Conservation (phyloP, 2,888 invertebrate species). For the Drosophila meridiana region DNA sequence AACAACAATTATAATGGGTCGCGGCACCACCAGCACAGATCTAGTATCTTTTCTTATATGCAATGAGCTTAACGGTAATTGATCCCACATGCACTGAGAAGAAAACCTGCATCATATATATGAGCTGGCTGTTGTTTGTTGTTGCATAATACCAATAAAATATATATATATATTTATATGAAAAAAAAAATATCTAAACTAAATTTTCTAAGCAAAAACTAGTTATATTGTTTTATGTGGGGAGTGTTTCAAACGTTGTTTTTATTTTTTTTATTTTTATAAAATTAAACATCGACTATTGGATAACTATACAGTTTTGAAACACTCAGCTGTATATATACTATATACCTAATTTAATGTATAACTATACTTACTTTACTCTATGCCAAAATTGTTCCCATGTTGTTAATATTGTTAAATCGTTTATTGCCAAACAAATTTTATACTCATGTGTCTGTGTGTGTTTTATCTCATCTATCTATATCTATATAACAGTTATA, state of each 20-base stretch:
- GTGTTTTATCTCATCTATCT: constrained; percentile 34
- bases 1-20: constrained; percentile 11
- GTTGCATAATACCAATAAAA: constrained; percentile 40
- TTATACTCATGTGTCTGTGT: constrained; percentile 43
- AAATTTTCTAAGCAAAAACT: constrained; percentile 30
- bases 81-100: constrained; percentile 46
- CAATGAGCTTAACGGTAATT: constrained; percentile 66
- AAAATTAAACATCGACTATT: background rate
- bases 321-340: constrained; percentile 62
- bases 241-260: constrained; percentile 58
- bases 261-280: background rate
- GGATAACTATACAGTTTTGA: constrained; percentile 33
- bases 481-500: constrained; percentile 34
- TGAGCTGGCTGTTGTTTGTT: constrained; percentile 66
- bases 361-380: constrained; percentile 26
- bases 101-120: constrained; percentile 56
- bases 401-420: constrained; percentile 72
- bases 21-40: constrained; percentile 28
- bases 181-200: constrained; percentile 9
- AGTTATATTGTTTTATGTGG: constrained; percentile 33
- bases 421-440: constrained; percentile 38
- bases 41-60: constrained; percentile 36
- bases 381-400: constrained; percentile 48
- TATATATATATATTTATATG: constrained; percentile 19
- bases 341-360: constrained; percentile 53